Base-by-base conservation (phyloP, 2,888 invertebrate species). In the Pachycephus smyrnensis region DNA sequence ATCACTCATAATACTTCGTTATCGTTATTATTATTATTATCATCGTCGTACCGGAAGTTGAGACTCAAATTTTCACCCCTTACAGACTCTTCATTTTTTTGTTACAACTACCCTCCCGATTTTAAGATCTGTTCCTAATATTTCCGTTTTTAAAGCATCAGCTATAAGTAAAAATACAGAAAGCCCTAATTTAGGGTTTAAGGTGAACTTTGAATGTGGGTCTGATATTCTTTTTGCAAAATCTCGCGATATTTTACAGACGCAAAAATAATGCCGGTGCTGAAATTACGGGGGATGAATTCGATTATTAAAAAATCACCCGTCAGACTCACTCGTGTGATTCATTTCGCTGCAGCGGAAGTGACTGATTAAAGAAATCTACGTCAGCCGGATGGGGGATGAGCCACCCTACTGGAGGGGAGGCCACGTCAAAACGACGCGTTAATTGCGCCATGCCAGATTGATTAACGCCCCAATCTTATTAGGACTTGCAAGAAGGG, bases 291-390 rank as follows among this genome's bases (percentile, higher is more conserved):
- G 55, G 40, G 55, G 55, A 23, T 55, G 55, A 55, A 55, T 81
- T 82, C 83, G 81, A 87, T 88, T 86, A 86, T 84, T 85, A 87
- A 87, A 88, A 87, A 88, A 88, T 88, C 86, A 83, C 85, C 86
- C 84, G 88, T 88, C 89, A 87, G 82, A 76, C 83, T 88, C 88
- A 88, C 87, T 88, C 81, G 88, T 80, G 88, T 86, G 84, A 86
- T 86, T 88, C 86, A 89, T 89, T 88, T 88, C 82, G 83, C 83
- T 83, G 83, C 85, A 83, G 80, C 83, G 84, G 79, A 83, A 82
- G 86, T 89, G 89, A 89, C 88, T 89, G 89, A 89, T 89, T 89
- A 88, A 89, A 89, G 88, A 89, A 88, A 88, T 87, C 84, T 84
- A 84, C 84, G 88, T 88, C 85, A 84, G 80, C 81, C 81, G 82